Evolutionary conservation across 2,888 invertebrate species (phyloP).

Genomic region (Smittia sp.): DNA sequence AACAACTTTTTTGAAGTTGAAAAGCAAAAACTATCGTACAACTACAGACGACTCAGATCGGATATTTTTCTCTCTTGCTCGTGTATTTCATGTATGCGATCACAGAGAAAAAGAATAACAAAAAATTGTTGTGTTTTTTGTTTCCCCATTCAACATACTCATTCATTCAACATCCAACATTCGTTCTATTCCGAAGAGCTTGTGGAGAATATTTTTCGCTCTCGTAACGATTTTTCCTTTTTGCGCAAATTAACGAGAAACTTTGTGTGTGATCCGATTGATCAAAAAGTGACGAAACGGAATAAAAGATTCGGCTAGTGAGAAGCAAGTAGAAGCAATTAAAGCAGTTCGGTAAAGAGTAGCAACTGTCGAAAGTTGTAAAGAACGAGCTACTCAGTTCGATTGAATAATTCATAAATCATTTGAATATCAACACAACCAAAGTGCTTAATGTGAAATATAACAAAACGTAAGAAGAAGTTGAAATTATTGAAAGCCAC

Average conservation of each 20-base stretch:
- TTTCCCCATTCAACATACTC: conserved; percentile 42
- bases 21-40: conserved; percentile 41
- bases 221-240: background rate
- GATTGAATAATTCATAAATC: conserved; percentile 33
- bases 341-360: too few relatives aligned
- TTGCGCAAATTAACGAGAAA: background rate
- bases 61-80: conserved; percentile 25
- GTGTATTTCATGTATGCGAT: conserved; percentile 38
- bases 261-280: background rate
- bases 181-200: conserved; percentile 39
- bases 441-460: conserved; percentile 15
- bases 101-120: conserved; percentile 35
- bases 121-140: conserved; percentile 41
- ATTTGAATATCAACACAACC: background rate
- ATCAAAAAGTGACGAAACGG: background rate
- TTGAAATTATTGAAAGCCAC: background rate
- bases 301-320: too few relatives aligned
- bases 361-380: conserved; percentile 17
- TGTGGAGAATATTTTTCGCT: conserved; percentile 38
- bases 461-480: conserved; percentile 22
- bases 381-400: background rate
- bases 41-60: conserved; percentile 16
- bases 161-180: conserved; percentile 41
- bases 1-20: conserved; percentile 17
- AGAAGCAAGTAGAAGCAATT: too few relatives aligned